Evolutionary conservation across 2,888 invertebrate genomes (phyloP).

Genomic region (Itoplectis maculator): DNA sequence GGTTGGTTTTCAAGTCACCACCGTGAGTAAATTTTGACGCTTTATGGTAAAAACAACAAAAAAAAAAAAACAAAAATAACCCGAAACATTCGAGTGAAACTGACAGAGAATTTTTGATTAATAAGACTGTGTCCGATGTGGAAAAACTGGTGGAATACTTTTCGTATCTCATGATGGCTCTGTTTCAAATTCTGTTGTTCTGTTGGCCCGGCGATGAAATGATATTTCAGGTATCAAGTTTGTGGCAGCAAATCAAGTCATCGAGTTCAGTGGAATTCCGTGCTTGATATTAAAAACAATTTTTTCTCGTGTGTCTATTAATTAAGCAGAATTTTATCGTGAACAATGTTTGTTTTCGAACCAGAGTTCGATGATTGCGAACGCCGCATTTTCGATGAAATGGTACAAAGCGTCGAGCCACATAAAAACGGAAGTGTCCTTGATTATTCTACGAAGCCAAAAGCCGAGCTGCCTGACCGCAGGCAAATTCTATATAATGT

Average conservation of each 20-base stretch:
- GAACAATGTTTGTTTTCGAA: constrained; percentile 22
- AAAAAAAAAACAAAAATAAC: too few relatives aligned
- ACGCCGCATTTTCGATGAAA: constrained; percentile 71
- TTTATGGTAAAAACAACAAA: too few relatives aligned
- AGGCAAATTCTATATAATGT: constrained; percentile 76
- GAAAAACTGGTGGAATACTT: constrained; percentile 72
- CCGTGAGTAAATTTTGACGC: constrained; percentile 65
- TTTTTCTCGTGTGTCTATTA: not conserved
- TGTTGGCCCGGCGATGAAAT: constrained; percentile 77
- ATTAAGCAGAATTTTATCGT: not conserved
- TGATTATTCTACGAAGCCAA: constrained; percentile 75
- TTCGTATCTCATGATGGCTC: constrained; percentile 77
- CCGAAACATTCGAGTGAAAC: too few relatives aligned
- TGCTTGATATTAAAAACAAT: not conserved
- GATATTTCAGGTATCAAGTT: constrained; percentile 71
- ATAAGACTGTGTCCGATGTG: constrained; percentile 68
- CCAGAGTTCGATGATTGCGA: constrained; percentile 73
- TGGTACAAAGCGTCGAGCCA: constrained; percentile 72
- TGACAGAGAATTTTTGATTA: not conserved
- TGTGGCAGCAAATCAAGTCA: not conserved
- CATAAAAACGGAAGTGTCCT: constrained; percentile 68
- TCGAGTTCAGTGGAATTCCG: too few relatives aligned
- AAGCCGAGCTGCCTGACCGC: constrained; percentile 75
- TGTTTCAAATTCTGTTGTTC: constrained; percentile 77
- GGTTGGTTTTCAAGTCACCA: constrained; percentile 76